Evolutionary conservation across 2,888 invertebrate genomes (phyloP).

Genomic region (Lamellibrachia columna): DNA sequence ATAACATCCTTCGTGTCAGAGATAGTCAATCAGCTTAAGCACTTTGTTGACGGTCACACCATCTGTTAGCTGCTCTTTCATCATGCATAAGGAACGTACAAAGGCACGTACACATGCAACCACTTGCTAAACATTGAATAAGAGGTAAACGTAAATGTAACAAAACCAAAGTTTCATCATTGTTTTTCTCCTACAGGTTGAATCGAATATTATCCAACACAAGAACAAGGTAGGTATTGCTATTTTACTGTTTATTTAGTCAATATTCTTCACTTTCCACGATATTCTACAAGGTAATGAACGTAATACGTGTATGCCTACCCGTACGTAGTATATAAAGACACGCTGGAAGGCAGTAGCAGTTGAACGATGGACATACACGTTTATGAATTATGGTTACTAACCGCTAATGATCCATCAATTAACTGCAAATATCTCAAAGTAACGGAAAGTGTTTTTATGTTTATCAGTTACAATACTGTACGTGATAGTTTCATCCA

Average conservation of each 20-base stretch:
- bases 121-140: not conserved
- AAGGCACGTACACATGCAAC: not conserved
- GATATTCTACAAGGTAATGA: not conserved
- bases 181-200: slow-evolving; percentile 8
- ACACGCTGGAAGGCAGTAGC: not conserved
- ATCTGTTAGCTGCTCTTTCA: not conserved
- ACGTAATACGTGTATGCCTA: not conserved
- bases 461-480: not conserved
- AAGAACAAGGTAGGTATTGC: slow-evolving; percentile 20
- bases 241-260: not conserved
- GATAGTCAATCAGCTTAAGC: not conserved
- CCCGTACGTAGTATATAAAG: not conserved
- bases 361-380: not conserved
- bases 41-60: not conserved
- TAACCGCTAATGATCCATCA: not conserved
- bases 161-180: not conserved
- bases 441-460: not conserved
- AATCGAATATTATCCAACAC: slow-evolving; percentile 12
- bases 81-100: not conserved
- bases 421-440: not conserved
- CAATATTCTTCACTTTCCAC: not conserved
- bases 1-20: not conserved
- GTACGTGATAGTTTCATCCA: not conserved
- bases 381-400: not conserved
- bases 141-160: not conserved